Conservation (phyloP, 2,113 vertebrate genomes). For the Geococcyx californianus region DNA sequence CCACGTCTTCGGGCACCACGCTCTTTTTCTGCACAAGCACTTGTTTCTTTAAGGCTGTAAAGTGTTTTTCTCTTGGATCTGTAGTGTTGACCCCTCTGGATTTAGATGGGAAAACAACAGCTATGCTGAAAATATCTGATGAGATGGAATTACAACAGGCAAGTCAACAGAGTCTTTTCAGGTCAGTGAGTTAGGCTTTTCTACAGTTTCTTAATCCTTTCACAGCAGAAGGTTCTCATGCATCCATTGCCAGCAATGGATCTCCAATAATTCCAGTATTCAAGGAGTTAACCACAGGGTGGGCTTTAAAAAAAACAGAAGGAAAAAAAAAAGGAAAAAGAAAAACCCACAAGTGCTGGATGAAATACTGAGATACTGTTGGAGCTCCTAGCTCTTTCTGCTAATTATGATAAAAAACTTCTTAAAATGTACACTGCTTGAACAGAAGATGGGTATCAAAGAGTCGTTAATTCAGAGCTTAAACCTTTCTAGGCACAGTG, state of each 20-base stretch:
- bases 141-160: constrained; percentile 33
- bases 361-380: background rate
- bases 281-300: background rate
- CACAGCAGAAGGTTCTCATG: background rate
- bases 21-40: background rate
- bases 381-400: constrained; percentile 16
- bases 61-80: constrained; percentile 3
- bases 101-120: constrained; percentile 17
- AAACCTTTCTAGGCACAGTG: constrained; percentile 4
- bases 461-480: constrained; percentile 40
- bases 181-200: background rate
- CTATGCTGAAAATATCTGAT: background rate
- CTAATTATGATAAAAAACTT: constrained; percentile 49
- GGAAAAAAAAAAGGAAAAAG: background rate
- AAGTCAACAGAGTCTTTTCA: constrained; percentile 9
- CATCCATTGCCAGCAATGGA: constrained; percentile 54
- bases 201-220: constrained; percentile 19
- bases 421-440: constrained; percentile 25
- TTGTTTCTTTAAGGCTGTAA: background rate
- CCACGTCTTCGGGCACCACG: background rate
- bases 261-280: background rate
- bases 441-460: constrained; percentile 39
- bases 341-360: background rate
- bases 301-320: background rate
- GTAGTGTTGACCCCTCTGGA: constrained; percentile 11